Evolutionary conservation across 2,888 invertebrate genomes (phyloP).

Genomic region (Hemaris fuciformis): DNA sequence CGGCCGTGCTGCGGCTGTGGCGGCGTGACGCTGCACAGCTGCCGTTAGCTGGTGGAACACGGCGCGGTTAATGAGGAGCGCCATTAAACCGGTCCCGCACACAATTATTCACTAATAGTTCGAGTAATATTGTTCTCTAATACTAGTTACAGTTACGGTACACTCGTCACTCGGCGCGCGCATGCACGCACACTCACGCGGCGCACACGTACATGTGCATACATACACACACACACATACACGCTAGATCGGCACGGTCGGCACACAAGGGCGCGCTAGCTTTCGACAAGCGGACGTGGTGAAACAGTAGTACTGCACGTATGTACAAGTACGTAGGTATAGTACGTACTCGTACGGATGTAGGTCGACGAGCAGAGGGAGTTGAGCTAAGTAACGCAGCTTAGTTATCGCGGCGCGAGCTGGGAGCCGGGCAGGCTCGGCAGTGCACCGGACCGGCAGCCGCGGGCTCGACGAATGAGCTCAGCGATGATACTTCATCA

Average conservation of each 20-base stretch:
- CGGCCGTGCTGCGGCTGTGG: too few relatives aligned
- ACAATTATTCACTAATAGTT: constrained; percentile 7
- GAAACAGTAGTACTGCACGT: background rate
- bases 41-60: background rate
- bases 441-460: too few relatives aligned
- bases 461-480: too few relatives aligned
- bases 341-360: background rate
- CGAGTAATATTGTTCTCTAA: constrained; percentile 5
- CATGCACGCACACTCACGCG: background rate
- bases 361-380: background rate
- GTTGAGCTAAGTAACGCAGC: background rate
- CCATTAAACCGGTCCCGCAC: background rate
- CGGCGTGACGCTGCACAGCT: too few relatives aligned
- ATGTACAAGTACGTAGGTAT: background rate
- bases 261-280: background rate
- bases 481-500: too few relatives aligned
- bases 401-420: background rate
- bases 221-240: background rate
- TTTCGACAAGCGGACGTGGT: background rate
- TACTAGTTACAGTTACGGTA: background rate
- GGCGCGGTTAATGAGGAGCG: background rate
- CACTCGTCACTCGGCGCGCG: background rate
- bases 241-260: background rate
- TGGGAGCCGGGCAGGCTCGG: too few relatives aligned
- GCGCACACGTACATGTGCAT: background rate